These are phyloP conservation scores for Sterrhoptilus dennistouni DNA, from an alignment of 2,113 vertebrate genomes.

Conservation along the genomic window DNA sequence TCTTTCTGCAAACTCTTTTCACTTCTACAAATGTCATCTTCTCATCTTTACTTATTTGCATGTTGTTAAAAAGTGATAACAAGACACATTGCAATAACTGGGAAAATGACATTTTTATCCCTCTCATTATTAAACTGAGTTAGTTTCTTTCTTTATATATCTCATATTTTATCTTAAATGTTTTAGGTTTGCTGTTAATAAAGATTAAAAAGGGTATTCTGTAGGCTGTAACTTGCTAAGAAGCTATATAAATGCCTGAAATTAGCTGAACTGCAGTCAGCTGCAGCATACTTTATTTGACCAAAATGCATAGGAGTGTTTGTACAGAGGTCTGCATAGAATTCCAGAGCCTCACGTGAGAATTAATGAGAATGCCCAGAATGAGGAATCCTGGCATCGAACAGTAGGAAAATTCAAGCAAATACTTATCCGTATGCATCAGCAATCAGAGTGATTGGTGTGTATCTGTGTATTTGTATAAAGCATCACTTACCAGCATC, in stretches of 20 bases:
- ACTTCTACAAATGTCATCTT: not conserved
- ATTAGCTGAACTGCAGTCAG: not conserved
- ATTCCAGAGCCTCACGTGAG: not conserved
- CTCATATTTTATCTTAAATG: not conserved
- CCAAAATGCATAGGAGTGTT: not conserved
- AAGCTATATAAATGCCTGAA: not conserved
- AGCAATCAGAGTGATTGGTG: not conserved
- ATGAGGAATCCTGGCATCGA: not conserved
- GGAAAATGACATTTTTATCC: not conserved
- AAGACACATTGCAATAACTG: not conserved
- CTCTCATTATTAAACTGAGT: not conserved
- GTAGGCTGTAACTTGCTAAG: not conserved
- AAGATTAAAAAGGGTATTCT: not conserved
- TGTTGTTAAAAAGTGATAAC: not conserved
- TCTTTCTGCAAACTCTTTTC: not conserved
- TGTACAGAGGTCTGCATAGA: not conserved
- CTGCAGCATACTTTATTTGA: not conserved
- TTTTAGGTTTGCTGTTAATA: not conserved
- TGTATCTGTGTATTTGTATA: not conserved
- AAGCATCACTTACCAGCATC: not conserved
- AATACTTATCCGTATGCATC: not conserved
- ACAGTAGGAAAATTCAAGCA: not conserved
- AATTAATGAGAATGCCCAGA: not conserved
- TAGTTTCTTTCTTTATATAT: accelerated
- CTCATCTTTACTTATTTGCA: not conserved